A percentile compares a stretch with the other conserved stretches of the same genome.
Conservation (phyloP, 30 jellyfish, hydroid and myxozoan genomes). For the Chrysaora quinquecirrha region DNA sequence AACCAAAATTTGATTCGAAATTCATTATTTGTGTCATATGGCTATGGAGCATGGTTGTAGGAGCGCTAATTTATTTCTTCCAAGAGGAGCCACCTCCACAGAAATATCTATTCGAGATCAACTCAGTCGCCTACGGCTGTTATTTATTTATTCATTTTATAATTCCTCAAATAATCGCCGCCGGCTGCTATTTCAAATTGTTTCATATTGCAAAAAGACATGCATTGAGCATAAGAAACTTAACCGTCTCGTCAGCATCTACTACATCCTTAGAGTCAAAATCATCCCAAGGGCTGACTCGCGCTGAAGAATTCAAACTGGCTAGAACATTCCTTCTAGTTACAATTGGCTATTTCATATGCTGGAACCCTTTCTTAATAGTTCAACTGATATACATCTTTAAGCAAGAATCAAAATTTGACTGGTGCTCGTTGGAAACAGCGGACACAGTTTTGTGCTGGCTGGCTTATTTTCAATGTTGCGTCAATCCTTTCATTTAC, state of each 20-base stretch:
- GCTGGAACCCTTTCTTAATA: background rate
- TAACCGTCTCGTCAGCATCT: background rate
- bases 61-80: conserved; percentile 15
- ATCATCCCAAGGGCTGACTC: background rate
- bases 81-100: conserved; percentile 36
- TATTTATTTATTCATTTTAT: conserved; percentile 29
- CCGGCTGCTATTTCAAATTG: conserved; percentile 24
- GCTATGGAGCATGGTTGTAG: conserved; percentile 30
- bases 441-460: conserved; percentile 48
- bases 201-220: conserved; percentile 39
- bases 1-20: background rate
- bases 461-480: conserved; percentile 55
- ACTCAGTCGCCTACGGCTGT: conserved; percentile 24
- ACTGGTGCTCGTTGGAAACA: conserved; percentile 41
- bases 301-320: background rate
- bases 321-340: background rate
- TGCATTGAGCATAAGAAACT: conserved; percentile 24
- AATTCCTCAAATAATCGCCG: conserved; percentile 29
- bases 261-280: background rate
- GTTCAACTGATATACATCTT: conserved; percentile 23
- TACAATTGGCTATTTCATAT: background rate
- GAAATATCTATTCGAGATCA: conserved; percentile 21
- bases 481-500: conserved; percentile 58
- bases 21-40: conserved; percentile 6
- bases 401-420: background rate